A percentile compares a stretch with the other conserved stretches of the same genome.
Conservation (phyloP, 2,888 invertebrate genomes). For the Cerastis leucographa region DNA sequence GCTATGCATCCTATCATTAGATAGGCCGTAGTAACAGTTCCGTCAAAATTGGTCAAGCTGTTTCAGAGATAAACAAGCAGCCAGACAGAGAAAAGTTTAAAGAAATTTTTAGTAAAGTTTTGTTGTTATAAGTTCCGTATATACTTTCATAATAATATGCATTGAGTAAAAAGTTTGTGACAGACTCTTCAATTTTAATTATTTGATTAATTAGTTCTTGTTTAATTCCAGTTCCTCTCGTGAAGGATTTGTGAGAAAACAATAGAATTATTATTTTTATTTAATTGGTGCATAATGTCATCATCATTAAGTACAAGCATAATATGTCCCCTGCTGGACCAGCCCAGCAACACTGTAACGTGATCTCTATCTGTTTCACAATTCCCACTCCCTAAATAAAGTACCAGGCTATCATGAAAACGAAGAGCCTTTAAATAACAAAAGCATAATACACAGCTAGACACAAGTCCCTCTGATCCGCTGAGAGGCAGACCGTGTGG, state of each 20-base stretch:
- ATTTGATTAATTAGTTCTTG: neutral
- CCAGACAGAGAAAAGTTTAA: too few species aligned
- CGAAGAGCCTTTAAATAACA: neutral
- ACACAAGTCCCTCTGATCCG: slow-evolving; percentile 59
- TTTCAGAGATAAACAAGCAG: too few species aligned
- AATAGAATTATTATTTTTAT: too few species aligned
- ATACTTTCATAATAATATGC: too few species aligned
- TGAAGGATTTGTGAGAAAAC: neutral
- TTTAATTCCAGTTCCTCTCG: neutral
- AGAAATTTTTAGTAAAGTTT: too few species aligned
- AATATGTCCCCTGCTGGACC: neutral
- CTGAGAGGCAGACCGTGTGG: slow-evolving; percentile 59
- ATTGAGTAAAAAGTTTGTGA: too few species aligned
- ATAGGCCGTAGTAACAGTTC: too few species aligned
- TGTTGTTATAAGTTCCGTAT: too few species aligned
- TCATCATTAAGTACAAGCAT: too few species aligned
- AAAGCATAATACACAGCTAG: slow-evolving; percentile 33
- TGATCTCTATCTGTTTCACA: neutral
- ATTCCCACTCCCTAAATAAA: neutral
- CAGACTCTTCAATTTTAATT: too few species aligned
- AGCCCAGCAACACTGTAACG: neutral
- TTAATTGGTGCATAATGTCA: neutral
- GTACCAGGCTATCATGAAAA: neutral
- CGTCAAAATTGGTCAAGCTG: too few species aligned
- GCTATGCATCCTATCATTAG: too few species aligned